Evolutionary conservation across 2,888 invertebrate species (phyloP).

Genomic region (Nemotelus nigrinus): DNA sequence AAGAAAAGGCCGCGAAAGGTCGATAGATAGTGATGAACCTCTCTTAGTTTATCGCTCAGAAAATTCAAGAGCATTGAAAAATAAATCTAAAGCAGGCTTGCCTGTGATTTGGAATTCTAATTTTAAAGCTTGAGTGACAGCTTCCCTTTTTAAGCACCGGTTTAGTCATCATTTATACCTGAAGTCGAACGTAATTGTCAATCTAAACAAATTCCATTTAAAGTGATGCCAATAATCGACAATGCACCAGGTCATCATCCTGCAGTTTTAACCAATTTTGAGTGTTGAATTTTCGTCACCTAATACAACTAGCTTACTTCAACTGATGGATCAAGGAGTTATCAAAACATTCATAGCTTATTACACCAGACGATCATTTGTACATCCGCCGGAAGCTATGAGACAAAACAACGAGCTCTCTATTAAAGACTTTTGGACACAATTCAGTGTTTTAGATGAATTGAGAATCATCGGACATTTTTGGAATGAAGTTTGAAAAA

Average conservation of each 20-base stretch:
- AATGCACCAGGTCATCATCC: slow-evolving; percentile 52
- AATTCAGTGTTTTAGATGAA: slow-evolving; percentile 12
- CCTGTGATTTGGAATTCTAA: slow-evolving; percentile 53
- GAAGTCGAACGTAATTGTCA: slow-evolving; percentile 46
- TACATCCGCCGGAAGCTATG: not conserved
- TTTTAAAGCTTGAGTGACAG: not conserved
- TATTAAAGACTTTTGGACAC: not conserved
- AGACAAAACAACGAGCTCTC: slow-evolving; percentile 1
- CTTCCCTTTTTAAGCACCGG: not conserved
- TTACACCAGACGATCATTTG: slow-evolving; percentile 1
- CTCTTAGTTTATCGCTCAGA: slow-evolving; percentile 53
- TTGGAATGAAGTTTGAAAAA: slow-evolving; percentile 39
- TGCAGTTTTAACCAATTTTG: not conserved
- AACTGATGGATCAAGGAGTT: slow-evolving; percentile 21
- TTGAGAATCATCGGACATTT: slow-evolving; percentile 13
- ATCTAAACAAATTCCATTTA: slow-evolving; percentile 41
- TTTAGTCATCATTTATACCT: slow-evolving; percentile 41
- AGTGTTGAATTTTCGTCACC: too few relatives aligned
- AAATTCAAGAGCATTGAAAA: slow-evolving; percentile 53
- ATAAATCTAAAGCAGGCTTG: slow-evolving; percentile 51
- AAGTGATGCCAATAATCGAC: slow-evolving; percentile 48
- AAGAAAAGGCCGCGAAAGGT: slow-evolving; percentile 50
- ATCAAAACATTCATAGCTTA: slow-evolving; percentile 14
- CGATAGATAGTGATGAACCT: slow-evolving; percentile 55
- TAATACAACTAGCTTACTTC: too few relatives aligned